A percentile compares a stretch with the other conserved stretches of the same genome.
Conservation (phyloP, 2,113 vertebrate species). For the Petromus typicus region DNA sequence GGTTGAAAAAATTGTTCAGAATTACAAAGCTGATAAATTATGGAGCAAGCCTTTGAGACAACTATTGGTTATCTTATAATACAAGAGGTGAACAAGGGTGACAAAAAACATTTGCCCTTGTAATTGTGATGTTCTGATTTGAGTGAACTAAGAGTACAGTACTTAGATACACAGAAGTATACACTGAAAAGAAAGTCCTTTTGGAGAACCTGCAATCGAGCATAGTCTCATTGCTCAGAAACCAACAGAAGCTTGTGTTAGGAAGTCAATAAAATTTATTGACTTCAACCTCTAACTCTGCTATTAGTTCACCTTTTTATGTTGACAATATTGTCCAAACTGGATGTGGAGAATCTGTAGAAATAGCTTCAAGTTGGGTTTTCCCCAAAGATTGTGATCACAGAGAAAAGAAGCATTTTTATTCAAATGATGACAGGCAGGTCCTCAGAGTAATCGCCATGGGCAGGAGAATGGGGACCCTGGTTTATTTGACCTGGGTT, state of each 20-base stretch:
- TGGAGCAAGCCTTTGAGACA: neutral
- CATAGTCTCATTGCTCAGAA: neutral
- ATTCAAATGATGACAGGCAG: neutral
- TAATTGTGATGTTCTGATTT: neutral
- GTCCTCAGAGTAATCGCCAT: neutral
- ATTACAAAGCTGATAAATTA: neutral
- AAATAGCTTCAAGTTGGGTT: conserved; percentile 16
- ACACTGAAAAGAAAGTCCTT: neutral
- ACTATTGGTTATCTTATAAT: neutral
- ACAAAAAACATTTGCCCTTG: neutral
- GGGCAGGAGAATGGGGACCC: neutral
- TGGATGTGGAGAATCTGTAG: neutral
- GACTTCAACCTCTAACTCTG: neutral
- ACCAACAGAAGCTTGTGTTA: neutral
- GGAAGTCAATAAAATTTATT: neutral
- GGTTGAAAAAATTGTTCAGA: neutral
- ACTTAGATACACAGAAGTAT: neutral
- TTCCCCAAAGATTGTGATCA: neutral
- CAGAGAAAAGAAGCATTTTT: neutral
- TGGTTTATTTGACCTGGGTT: neutral
- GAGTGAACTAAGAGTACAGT: neutral
- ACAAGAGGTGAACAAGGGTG: neutral
- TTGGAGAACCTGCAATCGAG: neutral
- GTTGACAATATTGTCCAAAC: neutral
- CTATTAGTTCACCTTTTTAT: neutral